Base-by-base conservation (phyloP, 2,113 vertebrate species). In the Oreotrochilus melanogaster region DNA sequence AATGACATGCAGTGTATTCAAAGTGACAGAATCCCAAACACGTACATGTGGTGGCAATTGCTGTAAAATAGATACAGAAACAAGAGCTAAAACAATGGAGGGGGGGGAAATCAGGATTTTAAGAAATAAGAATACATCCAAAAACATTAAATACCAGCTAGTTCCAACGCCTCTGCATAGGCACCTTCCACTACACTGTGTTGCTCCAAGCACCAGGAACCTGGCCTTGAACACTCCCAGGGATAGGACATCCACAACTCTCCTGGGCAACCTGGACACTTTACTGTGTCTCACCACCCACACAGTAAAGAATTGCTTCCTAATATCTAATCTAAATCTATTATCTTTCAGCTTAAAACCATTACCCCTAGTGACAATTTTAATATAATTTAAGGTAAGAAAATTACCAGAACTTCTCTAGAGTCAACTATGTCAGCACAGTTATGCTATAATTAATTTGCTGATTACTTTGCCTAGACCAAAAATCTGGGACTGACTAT, bases 21-120 rank as follows among this genome's bases (percentile, higher is more conserved):
- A 96, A 31, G 99, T 99, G 56, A 99, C 99, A 0, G 99, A 99
- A 89, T 99, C 99, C 99, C 99, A 99, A 88, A 99, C 98, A 58
- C 99, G 99, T n/a, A 99, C 99, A 0, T 99, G 99, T 31, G 99
- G 99, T 51, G 98, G 98, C 87, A 99, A 91, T 98, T 99, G 99
- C 99, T 99, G 83, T 66, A 86, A 71, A 94, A 95, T 4, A 86
- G 61, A 93, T 9, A 65, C 2, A 71, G 35, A 79, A 69, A 58
- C 31, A 61, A n/a, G 10, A 30, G 9, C 3, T 91, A 45, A 81
- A 85, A n/a, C 30, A 33, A 33, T 6, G 9, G 31, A 6, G 33
- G 9, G 31, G 25, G 78, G 39, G 78, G 39, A 33, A 1, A 86
- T 5, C 18, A 7, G 24, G 30, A 37, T 91, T 43, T 69, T 0